These are phyloP conservation scores for Fringilla coelebs DNA, from an alignment of 2,797 vertebrate species.

Conservation along the genomic window DNA sequence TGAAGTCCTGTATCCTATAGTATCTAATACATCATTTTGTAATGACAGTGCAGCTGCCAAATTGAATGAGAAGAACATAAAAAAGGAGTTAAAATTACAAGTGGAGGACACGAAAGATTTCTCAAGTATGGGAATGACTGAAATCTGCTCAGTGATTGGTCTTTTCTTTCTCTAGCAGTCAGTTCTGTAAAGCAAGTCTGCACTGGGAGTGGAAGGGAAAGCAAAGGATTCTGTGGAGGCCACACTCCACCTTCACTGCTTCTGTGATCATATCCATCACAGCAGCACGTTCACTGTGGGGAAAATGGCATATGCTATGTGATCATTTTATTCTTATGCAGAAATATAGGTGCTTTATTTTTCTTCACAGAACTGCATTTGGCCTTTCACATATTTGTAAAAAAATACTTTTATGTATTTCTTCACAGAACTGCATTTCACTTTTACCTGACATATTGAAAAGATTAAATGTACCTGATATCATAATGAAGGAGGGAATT, in stretches of 20 bases:
- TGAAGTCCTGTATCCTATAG: background rate
- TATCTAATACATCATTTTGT: background rate
- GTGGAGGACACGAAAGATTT: background rate
- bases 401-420: background rate
- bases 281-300: background rate
- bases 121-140: background rate
- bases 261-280: background rate
- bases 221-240: background rate
- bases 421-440: background rate
- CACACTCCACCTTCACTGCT: fast-evolving
- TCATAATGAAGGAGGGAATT: background rate
- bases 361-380: background rate
- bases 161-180: background rate
- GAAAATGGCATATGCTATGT: fast-evolving
- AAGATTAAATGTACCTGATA: background rate
- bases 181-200: background rate
- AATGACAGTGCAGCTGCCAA: background rate
- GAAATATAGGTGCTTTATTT: background rate
- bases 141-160: background rate
- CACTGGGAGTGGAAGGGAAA: background rate
- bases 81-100: background rate
- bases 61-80: background rate
- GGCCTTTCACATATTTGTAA: background rate
- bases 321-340: background rate
- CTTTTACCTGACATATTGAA: background rate